Base-by-base conservation (phyloP, 1,140 invertebrate genomes). In the Zelostemma sp. region DNA sequence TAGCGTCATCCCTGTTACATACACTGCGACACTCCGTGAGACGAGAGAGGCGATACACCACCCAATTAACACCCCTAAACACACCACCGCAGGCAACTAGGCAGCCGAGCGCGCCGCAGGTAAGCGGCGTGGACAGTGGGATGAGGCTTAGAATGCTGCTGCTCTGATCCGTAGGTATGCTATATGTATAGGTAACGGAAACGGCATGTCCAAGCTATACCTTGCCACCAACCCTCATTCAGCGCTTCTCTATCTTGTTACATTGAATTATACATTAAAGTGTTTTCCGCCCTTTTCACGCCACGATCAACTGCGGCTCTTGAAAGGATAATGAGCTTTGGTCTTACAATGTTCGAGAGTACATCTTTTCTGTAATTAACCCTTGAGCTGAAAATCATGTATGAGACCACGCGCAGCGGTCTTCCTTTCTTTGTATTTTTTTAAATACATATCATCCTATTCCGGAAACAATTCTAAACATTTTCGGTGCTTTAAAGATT, bases 1-100 rank as follows among this genome's bases (percentile, higher is more conserved):
- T 75, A 78, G 64, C 73, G 75, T 74, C 73, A 74, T 79, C 70
- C 73, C 65, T 66, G 68, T 69, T 69, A 68, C 67, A 63, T 65
- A 75, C 72, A 77, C 72, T 74, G 72, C 73, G 73, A 79, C 73
- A 77, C 72, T 75, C 69, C 48, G 68, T 70, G 74, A 68, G 70
- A 73, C 62, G 72, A 72, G 71, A 46, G 57, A 73, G 70, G 73
- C 71, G 77, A 78, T 80, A 78, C 78, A 77, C 78, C 78, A 77
- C 72, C 76, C 78, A 80, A 80, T 80, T 78, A 78, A 76, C 78
- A 78, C 78, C 78, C 78, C 76, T 77, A 75, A 78, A 78, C 74
- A 75, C 75, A 73, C 78, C 66, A 75, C 73, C 78, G 70, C 76
- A 75, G 75, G 66, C 72, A 69, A 69, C 69, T 50, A 61, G 54